phyloP scores from a whole-genome alignment of 2,797 vertebrate genomes.

The Sardinella longiceps region DNA sequence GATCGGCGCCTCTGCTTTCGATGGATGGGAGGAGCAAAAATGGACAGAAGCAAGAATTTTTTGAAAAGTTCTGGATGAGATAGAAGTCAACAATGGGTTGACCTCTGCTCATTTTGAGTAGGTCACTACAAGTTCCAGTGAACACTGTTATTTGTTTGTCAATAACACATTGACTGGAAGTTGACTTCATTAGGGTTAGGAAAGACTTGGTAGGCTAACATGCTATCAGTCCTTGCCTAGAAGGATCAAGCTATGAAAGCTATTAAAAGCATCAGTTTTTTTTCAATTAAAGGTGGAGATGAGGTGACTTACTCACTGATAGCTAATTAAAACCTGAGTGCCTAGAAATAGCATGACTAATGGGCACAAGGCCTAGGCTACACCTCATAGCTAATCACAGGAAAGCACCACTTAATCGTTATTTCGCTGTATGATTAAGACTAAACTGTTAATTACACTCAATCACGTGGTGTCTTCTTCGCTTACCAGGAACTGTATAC shows the following conservation, averaged over 20 bases:
- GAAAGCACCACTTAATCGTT: conserved; percentile 3
- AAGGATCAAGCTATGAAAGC: too few species aligned
- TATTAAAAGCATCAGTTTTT: background rate
- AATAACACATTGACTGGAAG: background rate
- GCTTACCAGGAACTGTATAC: background rate
- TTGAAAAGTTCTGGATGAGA: background rate
- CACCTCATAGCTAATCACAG: conserved; percentile 3
- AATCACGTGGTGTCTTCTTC: background rate
- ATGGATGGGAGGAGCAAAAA: background rate
- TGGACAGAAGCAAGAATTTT: background rate
- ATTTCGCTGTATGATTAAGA: conserved; percentile 12
- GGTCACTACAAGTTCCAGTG: too few species aligned
- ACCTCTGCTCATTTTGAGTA: too few species aligned
- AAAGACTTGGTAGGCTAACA: background rate
- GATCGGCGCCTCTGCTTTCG: background rate
- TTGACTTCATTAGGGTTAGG: background rate
- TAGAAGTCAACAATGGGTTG: too few species aligned
- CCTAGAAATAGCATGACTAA: background rate
- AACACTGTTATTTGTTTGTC: background rate
- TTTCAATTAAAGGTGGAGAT: background rate
- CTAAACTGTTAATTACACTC: background rate
- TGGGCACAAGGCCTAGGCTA: conserved; percentile 4
- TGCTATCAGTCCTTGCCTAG: background rate
- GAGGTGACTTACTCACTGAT: background rate
- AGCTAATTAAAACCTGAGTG: background rate